These are phyloP conservation scores for Drosophila pandora DNA, from an alignment of 1,140 invertebrate species.

Conservation along the genomic window DNA sequence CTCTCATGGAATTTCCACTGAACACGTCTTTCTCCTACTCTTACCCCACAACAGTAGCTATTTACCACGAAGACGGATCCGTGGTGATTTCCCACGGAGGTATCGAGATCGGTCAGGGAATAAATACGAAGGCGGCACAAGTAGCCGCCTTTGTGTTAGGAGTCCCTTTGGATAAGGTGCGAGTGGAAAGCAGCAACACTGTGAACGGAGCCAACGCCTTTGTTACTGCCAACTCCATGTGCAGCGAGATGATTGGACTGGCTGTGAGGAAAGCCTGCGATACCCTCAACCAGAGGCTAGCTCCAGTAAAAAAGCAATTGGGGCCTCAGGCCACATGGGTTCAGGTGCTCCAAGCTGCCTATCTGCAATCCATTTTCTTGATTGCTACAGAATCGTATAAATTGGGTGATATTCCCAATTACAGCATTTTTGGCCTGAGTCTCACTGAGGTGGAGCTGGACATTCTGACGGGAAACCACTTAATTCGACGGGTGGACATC, in stretches of 20 bases:
- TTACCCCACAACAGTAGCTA: slow-evolving; percentile 85
- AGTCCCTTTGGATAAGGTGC: slow-evolving; percentile 88
- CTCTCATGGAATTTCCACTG: slow-evolving; percentile 86
- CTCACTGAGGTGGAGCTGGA: slow-evolving; percentile 89
- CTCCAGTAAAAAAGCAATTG: slow-evolving; percentile 86
- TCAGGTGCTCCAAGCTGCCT: slow-evolving; percentile 86
- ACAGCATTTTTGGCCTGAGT: slow-evolving; percentile 86
- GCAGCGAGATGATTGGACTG: slow-evolving; percentile 88
- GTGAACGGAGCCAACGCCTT: slow-evolving; percentile 87
- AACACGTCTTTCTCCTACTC: slow-evolving; percentile 84
- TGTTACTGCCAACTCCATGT: slow-evolving; percentile 88
- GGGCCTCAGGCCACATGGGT: slow-evolving; percentile 86
- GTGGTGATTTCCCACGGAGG: slow-evolving; percentile 88
- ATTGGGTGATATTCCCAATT: slow-evolving; percentile 66
- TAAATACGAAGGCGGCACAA: slow-evolving; percentile 89
- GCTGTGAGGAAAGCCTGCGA: slow-evolving; percentile 89
- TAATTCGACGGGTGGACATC: slow-evolving; percentile 88
- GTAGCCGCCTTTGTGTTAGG: slow-evolving; percentile 89
- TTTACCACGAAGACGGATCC: slow-evolving; percentile 88
- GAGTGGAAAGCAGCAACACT: slow-evolving; percentile 87
- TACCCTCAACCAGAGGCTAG: slow-evolving; percentile 86
- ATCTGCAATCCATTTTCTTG: slow-evolving; percentile 86
- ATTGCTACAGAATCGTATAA: slow-evolving; percentile 85
- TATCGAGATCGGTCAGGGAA: slow-evolving; percentile 90
- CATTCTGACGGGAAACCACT: slow-evolving; percentile 88